Conservation (phyloP, 2,113 vertebrate genomes). For the Microcebus lehilahytsara region DNA sequence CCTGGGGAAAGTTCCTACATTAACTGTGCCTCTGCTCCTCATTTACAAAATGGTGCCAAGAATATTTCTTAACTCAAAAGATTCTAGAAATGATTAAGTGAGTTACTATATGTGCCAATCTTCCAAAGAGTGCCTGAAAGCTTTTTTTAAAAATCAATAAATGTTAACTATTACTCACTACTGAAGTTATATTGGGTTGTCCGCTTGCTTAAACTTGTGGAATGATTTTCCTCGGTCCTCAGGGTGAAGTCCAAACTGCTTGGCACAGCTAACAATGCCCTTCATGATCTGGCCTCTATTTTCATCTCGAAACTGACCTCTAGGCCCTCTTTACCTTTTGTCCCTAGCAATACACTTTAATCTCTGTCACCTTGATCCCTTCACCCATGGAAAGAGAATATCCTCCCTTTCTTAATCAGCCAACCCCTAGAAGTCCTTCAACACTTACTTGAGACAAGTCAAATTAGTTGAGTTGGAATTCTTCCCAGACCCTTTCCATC, state of each 20-base stretch:
- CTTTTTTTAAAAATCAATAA: not conserved
- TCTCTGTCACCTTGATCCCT: not conserved
- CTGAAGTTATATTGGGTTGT: not conserved
- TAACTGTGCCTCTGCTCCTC: not conserved
- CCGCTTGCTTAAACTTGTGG: not conserved
- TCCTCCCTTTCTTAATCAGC: not conserved
- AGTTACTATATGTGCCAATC: not conserved
- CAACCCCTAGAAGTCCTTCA: not conserved
- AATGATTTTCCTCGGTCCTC: not conserved
- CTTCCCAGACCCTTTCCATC: not conserved
- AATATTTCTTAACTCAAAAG: not conserved
- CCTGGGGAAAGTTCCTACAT: not conserved
- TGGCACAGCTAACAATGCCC: not conserved
- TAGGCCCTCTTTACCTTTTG: not conserved
- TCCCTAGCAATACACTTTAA: not conserved
- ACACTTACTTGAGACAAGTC: not conserved
- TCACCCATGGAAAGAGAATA: not conserved
- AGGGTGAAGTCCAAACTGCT: not conserved
- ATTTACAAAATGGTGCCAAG: not conserved
- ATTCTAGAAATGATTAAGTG: not conserved
- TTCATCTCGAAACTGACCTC: not conserved
- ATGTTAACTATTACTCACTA: not conserved
- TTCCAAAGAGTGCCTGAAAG: not conserved
- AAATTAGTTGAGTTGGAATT: not conserved
- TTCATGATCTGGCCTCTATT: not conserved